Conservation (phyloP, 1,140 invertebrate genomes). For the Philopotamus ludificatus region DNA sequence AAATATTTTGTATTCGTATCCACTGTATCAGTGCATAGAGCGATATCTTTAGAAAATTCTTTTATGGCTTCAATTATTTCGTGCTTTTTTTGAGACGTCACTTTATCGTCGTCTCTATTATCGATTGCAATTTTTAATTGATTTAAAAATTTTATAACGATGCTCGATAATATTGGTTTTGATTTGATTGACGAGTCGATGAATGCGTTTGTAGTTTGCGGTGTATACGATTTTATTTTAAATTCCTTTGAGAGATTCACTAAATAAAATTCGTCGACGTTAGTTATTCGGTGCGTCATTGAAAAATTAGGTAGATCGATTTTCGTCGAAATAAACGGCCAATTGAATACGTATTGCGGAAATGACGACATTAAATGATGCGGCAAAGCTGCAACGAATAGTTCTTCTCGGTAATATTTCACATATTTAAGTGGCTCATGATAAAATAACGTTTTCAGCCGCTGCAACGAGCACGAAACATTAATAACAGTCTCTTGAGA, state of each 20-base stretch:
- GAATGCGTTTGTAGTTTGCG: background rate
- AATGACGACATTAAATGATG: background rate
- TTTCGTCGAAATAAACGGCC: constrained; percentile 1
- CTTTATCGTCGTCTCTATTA: background rate
- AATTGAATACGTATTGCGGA: background rate
- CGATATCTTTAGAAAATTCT: background rate
- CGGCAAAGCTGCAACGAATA: background rate
- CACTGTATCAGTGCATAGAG: background rate
- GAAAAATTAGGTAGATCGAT: background rate
- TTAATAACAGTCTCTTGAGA: background rate
- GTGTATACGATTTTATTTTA: background rate
- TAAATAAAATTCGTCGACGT: constrained; percentile 9
- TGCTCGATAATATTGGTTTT: background rate
- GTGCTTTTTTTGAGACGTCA: background rate
- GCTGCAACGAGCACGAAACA: background rate
- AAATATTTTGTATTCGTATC: background rate
- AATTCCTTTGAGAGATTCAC: background rate
- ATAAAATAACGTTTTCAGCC: constrained; percentile 10
- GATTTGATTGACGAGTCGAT: background rate
- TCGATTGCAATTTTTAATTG: background rate
- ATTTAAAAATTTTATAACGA: background rate
- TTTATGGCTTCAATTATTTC: background rate
- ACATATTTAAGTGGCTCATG: background rate
- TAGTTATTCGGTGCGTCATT: background rate
- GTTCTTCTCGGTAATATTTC: background rate